Percentiles rank a stretch among this genome's conserved stretches.
phyloP scores from a whole-genome alignment of 2,888 invertebrate species.

The Sarcophaga subvicina region DNA sequence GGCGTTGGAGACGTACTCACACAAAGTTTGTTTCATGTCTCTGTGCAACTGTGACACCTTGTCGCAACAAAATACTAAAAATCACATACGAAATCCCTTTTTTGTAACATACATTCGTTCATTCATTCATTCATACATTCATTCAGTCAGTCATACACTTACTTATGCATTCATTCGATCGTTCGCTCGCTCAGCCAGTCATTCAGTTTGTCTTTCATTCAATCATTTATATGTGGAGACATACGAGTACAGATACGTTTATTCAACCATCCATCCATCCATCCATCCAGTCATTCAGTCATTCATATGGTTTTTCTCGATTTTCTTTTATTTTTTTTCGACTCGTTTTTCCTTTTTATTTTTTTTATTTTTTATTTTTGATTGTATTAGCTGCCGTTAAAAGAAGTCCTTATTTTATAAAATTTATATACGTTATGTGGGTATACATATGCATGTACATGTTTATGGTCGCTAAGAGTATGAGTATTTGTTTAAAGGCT shows the following conservation, averaged over 20 bases:
- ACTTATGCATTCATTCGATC: not conserved
- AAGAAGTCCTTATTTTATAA: not conserved
- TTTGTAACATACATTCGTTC: constrained; percentile 25
- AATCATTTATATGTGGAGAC: constrained; percentile 1
- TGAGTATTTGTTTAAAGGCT: not conserved
- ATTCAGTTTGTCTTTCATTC: constrained; percentile 1
- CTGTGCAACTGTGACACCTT: constrained; percentile 62
- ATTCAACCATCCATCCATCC: not conserved
- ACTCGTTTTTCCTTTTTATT: not conserved
- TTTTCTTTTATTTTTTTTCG: not conserved
- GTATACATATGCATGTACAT: not conserved
- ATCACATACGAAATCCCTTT: constrained; percentile 56
- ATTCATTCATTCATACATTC: constrained; percentile 4
- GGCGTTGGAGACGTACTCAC: not conserved
- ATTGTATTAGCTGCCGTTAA: constrained; percentile 46
- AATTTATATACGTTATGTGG: not conserved
- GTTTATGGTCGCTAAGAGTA: constrained; percentile 9
- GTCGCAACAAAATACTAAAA: constrained; percentile 62
- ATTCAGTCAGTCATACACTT: constrained; percentile 21
- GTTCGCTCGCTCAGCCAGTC: not conserved
- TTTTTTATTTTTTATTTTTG: not conserved
- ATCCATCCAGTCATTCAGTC: not conserved
- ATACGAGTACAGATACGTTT: not conserved
- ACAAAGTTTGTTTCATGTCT: constrained; percentile 29
- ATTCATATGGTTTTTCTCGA: not conserved